Conservation (phyloP, 2,888 invertebrate genomes). For the Venusia cambrica region DNA sequence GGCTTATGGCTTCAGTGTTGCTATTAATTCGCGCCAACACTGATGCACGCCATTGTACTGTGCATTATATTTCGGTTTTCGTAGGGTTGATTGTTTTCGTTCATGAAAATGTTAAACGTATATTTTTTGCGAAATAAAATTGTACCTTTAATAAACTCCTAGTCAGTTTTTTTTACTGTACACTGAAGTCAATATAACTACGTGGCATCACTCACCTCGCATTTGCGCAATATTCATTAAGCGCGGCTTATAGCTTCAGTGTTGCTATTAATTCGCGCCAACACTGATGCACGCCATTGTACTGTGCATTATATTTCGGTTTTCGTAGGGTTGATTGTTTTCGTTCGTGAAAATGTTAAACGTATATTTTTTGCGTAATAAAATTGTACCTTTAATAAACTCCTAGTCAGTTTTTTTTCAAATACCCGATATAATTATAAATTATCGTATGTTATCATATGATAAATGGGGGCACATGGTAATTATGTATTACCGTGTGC, state of each 20-base stretch:
- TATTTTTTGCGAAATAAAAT: too few relatives aligned
- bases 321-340: conserved; percentile 19
- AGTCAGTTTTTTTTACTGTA: conserved; percentile 25
- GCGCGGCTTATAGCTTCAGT: conserved; percentile 45
- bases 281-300: conserved; percentile 60
- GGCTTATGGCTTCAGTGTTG: conserved; percentile 41
- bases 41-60: conserved; percentile 69
- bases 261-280: conserved; percentile 67
- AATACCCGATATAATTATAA: too few relatives aligned
- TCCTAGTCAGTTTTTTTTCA: not conserved
- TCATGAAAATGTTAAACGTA: too few relatives aligned
- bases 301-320: conserved; percentile 22
- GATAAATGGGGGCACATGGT: too few relatives aligned
- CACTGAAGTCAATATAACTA: conserved; percentile 49
- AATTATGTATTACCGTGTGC: too few relatives aligned
- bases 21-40: conserved; percentile 71
- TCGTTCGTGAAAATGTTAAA: conserved; percentile 3
- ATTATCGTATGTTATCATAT: too few relatives aligned
- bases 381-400: conserved; percentile 10
- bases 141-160: too few relatives aligned
- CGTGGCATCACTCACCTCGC: not conserved
- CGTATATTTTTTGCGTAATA: not conserved
- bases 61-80: too few relatives aligned
- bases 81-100: too few relatives aligned
- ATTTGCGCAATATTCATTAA: conserved; percentile 74